These are phyloP conservation scores for Salminus brasiliensis DNA, from an alignment of 2,113 vertebrate species.

Conservation along the genomic window DNA sequence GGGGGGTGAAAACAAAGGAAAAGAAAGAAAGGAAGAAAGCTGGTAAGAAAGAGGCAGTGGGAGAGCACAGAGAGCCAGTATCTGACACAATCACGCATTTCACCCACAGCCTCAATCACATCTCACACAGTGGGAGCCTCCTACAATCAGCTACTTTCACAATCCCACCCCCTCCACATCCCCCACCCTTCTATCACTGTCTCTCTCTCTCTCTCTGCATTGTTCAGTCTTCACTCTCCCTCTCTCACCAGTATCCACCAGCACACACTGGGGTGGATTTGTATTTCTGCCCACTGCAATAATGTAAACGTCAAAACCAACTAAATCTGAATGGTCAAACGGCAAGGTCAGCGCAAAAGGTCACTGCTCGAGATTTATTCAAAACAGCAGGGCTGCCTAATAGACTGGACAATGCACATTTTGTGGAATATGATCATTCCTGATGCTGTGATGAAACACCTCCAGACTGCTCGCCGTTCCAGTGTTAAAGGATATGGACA, in stretches of 20 bases:
- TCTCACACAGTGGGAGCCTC: constrained; percentile 23
- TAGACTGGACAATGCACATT: neutral
- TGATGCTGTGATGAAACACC: neutral
- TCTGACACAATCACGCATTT: constrained; percentile 36
- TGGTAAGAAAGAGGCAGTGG: constrained; percentile 11
- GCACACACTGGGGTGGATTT: neutral
- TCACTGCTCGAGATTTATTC: neutral
- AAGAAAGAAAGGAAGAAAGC: constrained; percentile 2
- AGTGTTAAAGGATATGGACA: too few species aligned
- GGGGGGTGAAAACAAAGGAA: constrained; percentile 11
- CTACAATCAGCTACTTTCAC: constrained; percentile 38
- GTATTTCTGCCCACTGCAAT: neutral
- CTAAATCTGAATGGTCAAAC: constrained; percentile 2
- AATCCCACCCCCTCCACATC: constrained; percentile 11
- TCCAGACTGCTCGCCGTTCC: neutral
- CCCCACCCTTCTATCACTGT: neutral
- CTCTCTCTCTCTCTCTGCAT: neutral
- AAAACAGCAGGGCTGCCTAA: neutral
- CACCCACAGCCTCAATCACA: constrained; percentile 55
- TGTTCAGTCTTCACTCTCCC: neutral
- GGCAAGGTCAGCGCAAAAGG: neutral
- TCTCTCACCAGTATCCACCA: neutral
- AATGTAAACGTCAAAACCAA: constrained; percentile 34
- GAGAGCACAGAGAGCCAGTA: constrained; percentile 31
- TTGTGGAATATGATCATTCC: neutral